A percentile compares a stretch with the other conserved stretches of the same genome.
These are phyloP conservation scores for Arge pagana DNA, from an alignment of 2,888 invertebrate species.

Conservation along the genomic window DNA sequence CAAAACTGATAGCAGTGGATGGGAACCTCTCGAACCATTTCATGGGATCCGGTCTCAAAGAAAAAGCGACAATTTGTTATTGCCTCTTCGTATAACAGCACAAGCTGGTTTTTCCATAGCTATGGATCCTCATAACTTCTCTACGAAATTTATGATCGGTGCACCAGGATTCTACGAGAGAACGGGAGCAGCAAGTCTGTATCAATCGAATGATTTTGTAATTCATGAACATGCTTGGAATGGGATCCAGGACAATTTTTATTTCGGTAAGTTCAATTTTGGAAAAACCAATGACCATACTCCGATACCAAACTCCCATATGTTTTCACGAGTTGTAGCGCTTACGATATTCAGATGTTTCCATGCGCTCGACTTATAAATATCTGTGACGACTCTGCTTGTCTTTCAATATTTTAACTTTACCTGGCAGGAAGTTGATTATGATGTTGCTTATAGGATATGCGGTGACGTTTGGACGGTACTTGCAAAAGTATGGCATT, in stretches of 20 bases:
- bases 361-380: not conserved
- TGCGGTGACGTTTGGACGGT: slow-evolving; percentile 46
- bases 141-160: slow-evolving; percentile 43
- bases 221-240: not conserved
- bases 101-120: slow-evolving; percentile 46
- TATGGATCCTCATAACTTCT: slow-evolving; percentile 22
- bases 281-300: too few relatives aligned
- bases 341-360: not conserved
- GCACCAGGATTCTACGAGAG: slow-evolving; percentile 51
- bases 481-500: slow-evolving; percentile 32
- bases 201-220: slow-evolving; percentile 15
- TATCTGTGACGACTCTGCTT: not conserved
- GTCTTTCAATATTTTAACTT: not conserved
- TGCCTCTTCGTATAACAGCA: not conserved
- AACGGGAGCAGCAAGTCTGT: slow-evolving; percentile 39
- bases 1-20: not conserved
- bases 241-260: not conserved
- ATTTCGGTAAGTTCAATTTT: not conserved
- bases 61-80: not conserved
- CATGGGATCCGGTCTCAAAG: not conserved
- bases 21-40: not conserved
- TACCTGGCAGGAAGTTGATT: not conserved
- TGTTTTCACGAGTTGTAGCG: too few relatives aligned
- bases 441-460: slow-evolving; percentile 42
- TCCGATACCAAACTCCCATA: too few relatives aligned